A percentile compares a stretch with the other conserved stretches of the same genome.
phyloP scores from a whole-genome alignment of 1,140 invertebrate genomes.

The Drosophila punjabiensis region DNA sequence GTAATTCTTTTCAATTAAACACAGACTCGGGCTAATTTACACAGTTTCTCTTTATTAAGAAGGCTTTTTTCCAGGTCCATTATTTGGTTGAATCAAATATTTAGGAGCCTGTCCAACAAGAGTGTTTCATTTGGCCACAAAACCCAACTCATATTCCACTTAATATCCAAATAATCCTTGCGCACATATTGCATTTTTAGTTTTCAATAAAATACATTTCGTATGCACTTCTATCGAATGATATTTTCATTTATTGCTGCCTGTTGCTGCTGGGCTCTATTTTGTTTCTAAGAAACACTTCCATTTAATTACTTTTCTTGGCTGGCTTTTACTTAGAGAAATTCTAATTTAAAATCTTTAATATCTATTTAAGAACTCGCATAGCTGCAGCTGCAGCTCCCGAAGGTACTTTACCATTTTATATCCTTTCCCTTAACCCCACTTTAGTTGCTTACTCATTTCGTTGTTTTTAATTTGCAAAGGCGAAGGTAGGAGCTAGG shows the following conservation, averaged over 20 bases:
- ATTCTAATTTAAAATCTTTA: conserved; percentile 2
- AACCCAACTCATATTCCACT: background rate
- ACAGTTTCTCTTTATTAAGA: background rate
- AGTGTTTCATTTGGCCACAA: background rate
- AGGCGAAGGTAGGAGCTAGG: background rate
- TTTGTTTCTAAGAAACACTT: background rate
- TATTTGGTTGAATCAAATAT: background rate
- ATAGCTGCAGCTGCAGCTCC: conserved; percentile 8
- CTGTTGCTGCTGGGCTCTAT: background rate
- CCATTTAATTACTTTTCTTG: conserved; percentile 25
- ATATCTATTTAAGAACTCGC: conserved; percentile 14
- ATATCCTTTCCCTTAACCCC: conserved; percentile 15
- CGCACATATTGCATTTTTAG: background rate
- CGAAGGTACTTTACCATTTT: conserved; percentile 19
- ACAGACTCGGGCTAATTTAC: conserved; percentile 3
- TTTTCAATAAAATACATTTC: background rate
- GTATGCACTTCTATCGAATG: background rate
- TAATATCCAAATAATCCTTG: background rate
- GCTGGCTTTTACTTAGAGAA: background rate
- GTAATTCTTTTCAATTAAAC: conserved; percentile 9
- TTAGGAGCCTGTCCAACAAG: background rate
- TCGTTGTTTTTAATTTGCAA: conserved; percentile 61
- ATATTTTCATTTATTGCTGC: background rate
- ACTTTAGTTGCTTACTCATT: conserved; percentile 42
- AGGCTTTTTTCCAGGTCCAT: no score